Evolutionary conservation across 2,113 vertebrate species (phyloP), one percentile per base, ranked within the genome.

Genomic region (Pelvicachromis taeniatus): DNA sequence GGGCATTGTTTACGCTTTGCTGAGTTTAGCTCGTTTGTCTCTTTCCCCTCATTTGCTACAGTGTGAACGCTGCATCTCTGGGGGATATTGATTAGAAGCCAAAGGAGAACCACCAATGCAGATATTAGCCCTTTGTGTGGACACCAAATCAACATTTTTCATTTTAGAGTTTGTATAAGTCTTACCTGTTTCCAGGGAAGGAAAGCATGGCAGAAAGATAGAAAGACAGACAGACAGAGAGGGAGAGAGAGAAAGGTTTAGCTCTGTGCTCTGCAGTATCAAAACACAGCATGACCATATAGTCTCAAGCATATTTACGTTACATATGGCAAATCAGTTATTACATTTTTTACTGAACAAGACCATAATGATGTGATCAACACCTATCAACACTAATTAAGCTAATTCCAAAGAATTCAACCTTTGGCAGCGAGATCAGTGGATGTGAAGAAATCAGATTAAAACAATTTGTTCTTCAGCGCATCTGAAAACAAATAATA

Each of bases 21-120:
- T 88, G 91, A 90, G 90, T 94, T 90, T 85, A 80, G 90, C 89
- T 92, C 56, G 35, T 92, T 94, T 93, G 90, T 91, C 91, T 89
- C 77, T 84, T 86, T 91, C 70, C 85, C 84, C 89, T 87, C 83
- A 79, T 92, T 92, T 91, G 81, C 89, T 87, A 80, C 83, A 81
- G 83, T 77, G 50, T 83, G 87, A 91, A 83, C 59, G 68, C 79
- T 68, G 75, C 82, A 85, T 83, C 88, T 93, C 87, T 91, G 90
- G 89, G 79, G 55, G 82, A 54, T 87, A 94, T 92, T 90, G 92
- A 93, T 93, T 87, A 87, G 80, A 87, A 88, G 84, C 85, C 77
- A 78, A 31, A 55, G 65, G 85, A 84, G 80, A 88, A 82, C 78
- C 89, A 53, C 54, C 65, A 78, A 53, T 77, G 77, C 75, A 86